Evolutionary conservation across 2,797 vertebrate species (phyloP), one percentile per base, ranked within the genome.

Genomic region (Salarias fasciatus): DNA sequence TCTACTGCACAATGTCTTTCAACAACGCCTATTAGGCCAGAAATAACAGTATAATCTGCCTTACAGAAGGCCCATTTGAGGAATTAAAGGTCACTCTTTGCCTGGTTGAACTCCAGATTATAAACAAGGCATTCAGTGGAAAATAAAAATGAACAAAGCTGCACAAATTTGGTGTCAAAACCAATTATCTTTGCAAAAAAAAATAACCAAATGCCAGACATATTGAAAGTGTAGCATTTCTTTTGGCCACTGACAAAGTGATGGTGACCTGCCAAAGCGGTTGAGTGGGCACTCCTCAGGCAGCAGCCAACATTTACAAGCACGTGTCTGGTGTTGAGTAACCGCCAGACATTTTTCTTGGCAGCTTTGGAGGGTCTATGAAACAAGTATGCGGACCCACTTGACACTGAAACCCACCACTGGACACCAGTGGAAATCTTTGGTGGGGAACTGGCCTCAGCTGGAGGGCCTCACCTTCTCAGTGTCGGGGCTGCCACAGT

Each of bases 331-430:
- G 69, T 87, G 77, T 82, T 85, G 84, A 79, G 84, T 78, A 72
- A 82, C 53, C 63, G 48, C 60, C 68, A 85, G 85, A 84, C 83
- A 79, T 89, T 88, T 86, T 83, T 82, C 72, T 87, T 90, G 89
- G 87, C 79, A 60, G 60, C n/a, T 30, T 31, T 29, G 35, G 57
- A 55, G 43, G 38, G 58, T 54, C 63, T 55, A 53, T 84, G 72
- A 85, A 84, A 80, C 37, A 43, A 24, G 31, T 58, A 49, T 55
- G 67, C 75, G 43, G 54, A 72, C 67, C 60, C 41, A 40, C 9
- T 64, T 52, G 64, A 72, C 53, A 48, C 46, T 51, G 50, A 79
- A 68, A 67, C 56, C 55, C 1, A 15, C 36, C 60, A 69, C 58
- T 24, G 36, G 61, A 72, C 18, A 18, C 59, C 45, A 49, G 64